Evolutionary conservation across 1,140 invertebrate species (phyloP).

Genomic region (Papilio glaucus): DNA sequence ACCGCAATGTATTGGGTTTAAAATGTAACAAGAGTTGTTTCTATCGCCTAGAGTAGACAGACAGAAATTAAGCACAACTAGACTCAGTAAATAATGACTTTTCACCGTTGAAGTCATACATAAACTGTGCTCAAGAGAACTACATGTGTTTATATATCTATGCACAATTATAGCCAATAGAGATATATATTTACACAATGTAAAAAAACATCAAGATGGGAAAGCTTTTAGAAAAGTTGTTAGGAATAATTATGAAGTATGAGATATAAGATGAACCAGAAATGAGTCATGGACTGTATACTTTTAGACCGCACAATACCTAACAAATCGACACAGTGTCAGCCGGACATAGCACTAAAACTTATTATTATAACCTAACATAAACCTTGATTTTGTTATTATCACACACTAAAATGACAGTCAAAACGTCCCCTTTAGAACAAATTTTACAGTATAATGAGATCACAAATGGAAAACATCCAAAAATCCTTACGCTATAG

Average conservation of each 20-base stretch:
- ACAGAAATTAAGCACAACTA: background rate
- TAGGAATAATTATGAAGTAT: background rate
- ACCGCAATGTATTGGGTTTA: background rate
- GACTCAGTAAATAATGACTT: background rate
- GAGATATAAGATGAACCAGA: background rate
- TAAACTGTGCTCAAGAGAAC: background rate
- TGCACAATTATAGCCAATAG: background rate
- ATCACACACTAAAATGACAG: slow-evolving; percentile 37
- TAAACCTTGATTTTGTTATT: slow-evolving; percentile 29
- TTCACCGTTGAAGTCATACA: background rate
- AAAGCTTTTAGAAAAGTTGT: background rate
- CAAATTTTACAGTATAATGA: slow-evolving; percentile 53
- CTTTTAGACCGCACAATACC: slow-evolving; percentile 10
- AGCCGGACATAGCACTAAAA: background rate
- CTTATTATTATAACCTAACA: slow-evolving; percentile 7
- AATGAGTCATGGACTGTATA: slow-evolving; percentile 12
- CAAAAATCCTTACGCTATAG: slow-evolving; percentile 76
- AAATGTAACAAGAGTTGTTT: background rate
- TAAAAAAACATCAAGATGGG: background rate
- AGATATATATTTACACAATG: background rate
- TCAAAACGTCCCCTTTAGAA: slow-evolving; percentile 46
- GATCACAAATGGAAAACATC: slow-evolving; percentile 71
- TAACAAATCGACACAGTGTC: background rate
- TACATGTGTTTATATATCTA: background rate
- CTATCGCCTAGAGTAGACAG: background rate